These are phyloP conservation scores for Torymus tubicola DNA, from an alignment of 2,888 invertebrate genomes.

Conservation along the genomic window DNA sequence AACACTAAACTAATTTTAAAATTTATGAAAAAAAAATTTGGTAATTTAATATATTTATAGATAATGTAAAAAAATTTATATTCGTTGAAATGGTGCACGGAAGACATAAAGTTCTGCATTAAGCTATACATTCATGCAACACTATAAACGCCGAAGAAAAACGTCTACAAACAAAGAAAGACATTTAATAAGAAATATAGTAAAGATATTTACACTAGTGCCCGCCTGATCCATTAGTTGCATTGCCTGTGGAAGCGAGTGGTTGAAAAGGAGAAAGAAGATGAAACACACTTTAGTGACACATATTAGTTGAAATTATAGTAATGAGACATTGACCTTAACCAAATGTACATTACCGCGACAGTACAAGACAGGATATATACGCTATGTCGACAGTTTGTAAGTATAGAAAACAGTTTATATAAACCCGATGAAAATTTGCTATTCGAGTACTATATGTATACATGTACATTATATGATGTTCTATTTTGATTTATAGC, in stretches of 20 bases:
- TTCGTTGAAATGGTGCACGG: no score
- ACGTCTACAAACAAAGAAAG: constrained; percentile 60
- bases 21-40: no score
- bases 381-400: background rate
- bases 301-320: background rate
- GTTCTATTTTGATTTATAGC: no score
- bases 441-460: background rate
- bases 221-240: constrained; percentile 94
- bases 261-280: constrained; percentile 41
- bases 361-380: background rate
- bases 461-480: no score
- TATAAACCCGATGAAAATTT: background rate
- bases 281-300: constrained; percentile 48
- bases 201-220: constrained; percentile 89
- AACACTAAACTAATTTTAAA: no score
- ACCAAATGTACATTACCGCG: background rate
- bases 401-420: background rate
- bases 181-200: constrained; percentile 53
- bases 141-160: constrained; percentile 13
- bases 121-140: constrained; percentile 19
- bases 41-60: no score
- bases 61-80: no score
- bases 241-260: constrained; percentile 84
- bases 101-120: no score
- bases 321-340: constrained; percentile 8